Conservation (phyloP, 2,113 vertebrate species). For the Dasyornis broadbenti region DNA sequence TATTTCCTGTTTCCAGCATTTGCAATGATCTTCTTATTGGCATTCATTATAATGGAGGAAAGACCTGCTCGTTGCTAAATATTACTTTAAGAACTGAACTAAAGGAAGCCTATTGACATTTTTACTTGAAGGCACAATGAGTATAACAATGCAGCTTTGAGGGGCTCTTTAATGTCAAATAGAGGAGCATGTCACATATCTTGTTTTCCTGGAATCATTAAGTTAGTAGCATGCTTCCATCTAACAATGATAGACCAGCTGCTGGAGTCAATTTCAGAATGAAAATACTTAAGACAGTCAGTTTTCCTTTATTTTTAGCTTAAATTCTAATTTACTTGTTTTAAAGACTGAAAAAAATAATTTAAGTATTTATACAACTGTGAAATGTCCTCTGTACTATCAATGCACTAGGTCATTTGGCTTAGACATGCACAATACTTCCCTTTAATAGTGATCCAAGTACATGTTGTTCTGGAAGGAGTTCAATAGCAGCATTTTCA, state of each 20-base stretch:
- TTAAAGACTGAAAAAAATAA: constrained; percentile 39
- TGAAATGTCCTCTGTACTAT: constrained; percentile 63
- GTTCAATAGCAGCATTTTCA: constrained; percentile 75
- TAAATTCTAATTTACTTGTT: constrained; percentile 41
- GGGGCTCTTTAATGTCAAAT: background rate
- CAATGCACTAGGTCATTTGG: constrained; percentile 66
- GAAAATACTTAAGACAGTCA: background rate
- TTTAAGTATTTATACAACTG: constrained; percentile 69
- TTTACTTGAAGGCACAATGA: background rate
- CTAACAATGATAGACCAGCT: background rate
- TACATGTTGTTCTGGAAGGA: constrained; percentile 77
- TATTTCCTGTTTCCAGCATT: background rate
- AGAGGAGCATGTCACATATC: background rate
- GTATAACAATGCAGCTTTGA: background rate
- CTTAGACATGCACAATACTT: constrained; percentile 47
- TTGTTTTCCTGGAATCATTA: background rate
- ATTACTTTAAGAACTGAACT: background rate
- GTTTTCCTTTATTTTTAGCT: constrained; percentile 4
- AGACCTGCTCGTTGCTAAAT: background rate
- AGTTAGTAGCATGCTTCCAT: background rate
- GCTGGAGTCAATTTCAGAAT: background rate
- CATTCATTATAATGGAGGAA: background rate
- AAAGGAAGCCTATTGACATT: background rate
- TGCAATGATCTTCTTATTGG: background rate
- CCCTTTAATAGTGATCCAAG: constrained; percentile 78